Conservation (phyloP, 2,113 vertebrate species). For the Mastomys coucha region DNA sequence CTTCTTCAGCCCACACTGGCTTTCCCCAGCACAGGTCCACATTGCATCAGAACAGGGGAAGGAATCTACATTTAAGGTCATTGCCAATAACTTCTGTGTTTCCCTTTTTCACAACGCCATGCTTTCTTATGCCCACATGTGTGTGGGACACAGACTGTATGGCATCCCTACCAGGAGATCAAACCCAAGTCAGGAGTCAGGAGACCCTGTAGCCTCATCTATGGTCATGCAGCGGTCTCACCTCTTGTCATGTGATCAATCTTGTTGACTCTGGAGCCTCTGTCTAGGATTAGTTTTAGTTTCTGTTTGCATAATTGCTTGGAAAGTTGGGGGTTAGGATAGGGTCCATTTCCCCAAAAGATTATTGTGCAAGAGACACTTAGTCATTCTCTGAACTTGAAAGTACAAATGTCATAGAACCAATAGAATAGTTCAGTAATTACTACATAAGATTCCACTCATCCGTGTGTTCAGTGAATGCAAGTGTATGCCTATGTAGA, state of each 20-base stretch:
- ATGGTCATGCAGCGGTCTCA: neutral
- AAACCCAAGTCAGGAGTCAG: neutral
- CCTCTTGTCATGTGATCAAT: neutral
- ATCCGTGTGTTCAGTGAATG: neutral
- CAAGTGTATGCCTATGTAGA: neutral
- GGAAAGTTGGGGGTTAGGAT: neutral
- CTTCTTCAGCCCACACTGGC: neutral
- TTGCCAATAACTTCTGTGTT: fast-evolving
- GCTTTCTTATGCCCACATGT: neutral
- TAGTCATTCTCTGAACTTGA: neutral
- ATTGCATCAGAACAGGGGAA: neutral
- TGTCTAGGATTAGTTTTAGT: neutral
- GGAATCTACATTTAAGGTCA: neutral
- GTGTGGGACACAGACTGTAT: neutral
- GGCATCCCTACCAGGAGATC: neutral
- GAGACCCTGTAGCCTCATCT: neutral
- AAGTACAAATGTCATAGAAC: neutral
- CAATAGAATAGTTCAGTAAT: neutral
- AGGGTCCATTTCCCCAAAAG: neutral
- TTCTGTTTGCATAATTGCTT: neutral
- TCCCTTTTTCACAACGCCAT: neutral
- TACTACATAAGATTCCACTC: neutral
- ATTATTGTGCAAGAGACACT: neutral
- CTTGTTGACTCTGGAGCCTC: neutral
- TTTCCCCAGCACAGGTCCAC: neutral